Evolutionary conservation across 2,113 vertebrate species (phyloP), one percentile per base, ranked within the genome.

Genomic region (Archilochus colubris): DNA sequence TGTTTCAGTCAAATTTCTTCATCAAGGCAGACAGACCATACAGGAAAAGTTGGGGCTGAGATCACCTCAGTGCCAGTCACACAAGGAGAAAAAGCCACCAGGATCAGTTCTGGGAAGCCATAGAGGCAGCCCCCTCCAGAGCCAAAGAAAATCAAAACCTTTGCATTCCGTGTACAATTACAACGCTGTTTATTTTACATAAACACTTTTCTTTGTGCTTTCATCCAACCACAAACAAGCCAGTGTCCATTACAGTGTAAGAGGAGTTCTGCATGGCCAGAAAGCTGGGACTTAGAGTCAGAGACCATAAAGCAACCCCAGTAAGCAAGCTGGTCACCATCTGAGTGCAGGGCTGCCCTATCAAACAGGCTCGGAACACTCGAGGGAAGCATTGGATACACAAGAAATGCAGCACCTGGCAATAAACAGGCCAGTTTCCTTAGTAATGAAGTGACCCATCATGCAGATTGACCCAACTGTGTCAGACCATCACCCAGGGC

Each of bases 1-100:
- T 61, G 28, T 73, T 96, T 95, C 84, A 95, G 51, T 46, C 69
- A 23, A 36, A 88, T 92, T 86, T 94, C 86, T 75, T 94, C 82
- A 82, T 91, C 62, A 28, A 89, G 66, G 66, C 43, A 88, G 73
- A 33, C 83, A 80, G 82, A 74, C 61, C 94, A 22, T n/a, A 54
- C 51, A 13, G 4, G 91, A 91, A 87, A 82, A 85, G 77, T 53
- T 75, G n/a, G 16, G 46, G 76, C 72, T 50, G 51, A 86, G 62
- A 84, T 88, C 74, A 64, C 59, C 67, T 82, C 81, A 43, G 46
- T 4, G 1, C 59, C 67, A 33, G 70, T 72, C 16, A 2, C 51
- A n/a, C 62, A 13, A 68, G 80, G 61, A 89, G 68, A 55, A 84
- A 55, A 93, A 78, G 63, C 24, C 55, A 92, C n/a, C 4, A 6